Evolutionary conservation across 2,888 invertebrate genomes (phyloP), one percentile per base, ranked within the genome.

Genomic region (Dryobota labecula): DNA sequence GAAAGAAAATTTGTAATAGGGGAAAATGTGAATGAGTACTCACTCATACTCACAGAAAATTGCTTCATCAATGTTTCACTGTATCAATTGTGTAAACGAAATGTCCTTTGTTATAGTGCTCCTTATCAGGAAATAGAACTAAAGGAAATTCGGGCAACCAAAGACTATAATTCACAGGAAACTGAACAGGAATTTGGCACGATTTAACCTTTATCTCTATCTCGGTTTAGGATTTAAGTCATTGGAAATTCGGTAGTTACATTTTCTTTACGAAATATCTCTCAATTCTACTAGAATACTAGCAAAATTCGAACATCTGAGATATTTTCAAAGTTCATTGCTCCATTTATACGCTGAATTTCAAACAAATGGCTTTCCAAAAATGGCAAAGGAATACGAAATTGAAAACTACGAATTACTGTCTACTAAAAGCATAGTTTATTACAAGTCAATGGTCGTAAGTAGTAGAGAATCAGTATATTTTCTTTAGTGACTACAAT

Each of bases 401-500:
- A 58, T 73, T 13, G 53, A 53, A 51, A 66, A 51, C 41, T 43
- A 56, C 20, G 43, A 63, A 60, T 60, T 49, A 43, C 41, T 33
- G 68, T 58, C 45, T 69, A 53, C 71, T 63, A 76, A 70, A 69
- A 84, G 45, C 64, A 60, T 81, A 76, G 57, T 69, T 63, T 64
- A 78, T 73, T 72, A 61, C 49, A 57, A 57, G 77, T 53, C 38
- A 41, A 82, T 61, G 51, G 33, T 68, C 56, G 53, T 38, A 53
- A 47, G 51, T 82, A 57, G 53, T 65, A 60, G 30, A 84, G 47
- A 73, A 58, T 62, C 67, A 38, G 56, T 74, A 66, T 45, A 73
- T 73, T 70, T 72, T 70, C 71, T 62, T 71, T 72, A 72, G 68
- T 45, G 38, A 73, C 30, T 78, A 77, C 82, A 86, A 83, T 65